Conservation (phyloP, 2,888 invertebrate genomes). For the Agriopis aurantiaria region DNA sequence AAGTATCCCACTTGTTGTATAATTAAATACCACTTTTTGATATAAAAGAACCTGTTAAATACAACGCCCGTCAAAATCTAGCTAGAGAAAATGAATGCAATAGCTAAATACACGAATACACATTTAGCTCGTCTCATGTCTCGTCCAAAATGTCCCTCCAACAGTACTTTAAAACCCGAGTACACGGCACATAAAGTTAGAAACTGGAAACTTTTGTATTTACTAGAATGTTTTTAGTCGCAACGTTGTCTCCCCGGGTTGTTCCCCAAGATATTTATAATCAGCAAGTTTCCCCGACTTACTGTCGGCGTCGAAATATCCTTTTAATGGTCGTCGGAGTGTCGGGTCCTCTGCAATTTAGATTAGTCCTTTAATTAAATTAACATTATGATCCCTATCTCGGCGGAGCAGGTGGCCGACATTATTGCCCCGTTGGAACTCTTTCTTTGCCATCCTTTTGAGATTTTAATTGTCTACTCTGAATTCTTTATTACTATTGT, state of each 20-base stretch:
- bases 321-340: conserved; percentile 83
- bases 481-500: conserved; percentile 55
- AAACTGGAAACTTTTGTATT: conserved; percentile 58
- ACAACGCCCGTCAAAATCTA: neutral
- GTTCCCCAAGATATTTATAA: conserved; percentile 81
- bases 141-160: conserved; percentile 10
- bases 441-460: conserved; percentile 67
- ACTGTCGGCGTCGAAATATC: conserved; percentile 82
- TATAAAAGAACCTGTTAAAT: conserved; percentile 28
- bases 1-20: conserved; percentile 68
- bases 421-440: conserved; percentile 76
- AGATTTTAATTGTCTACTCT: conserved; percentile 59
- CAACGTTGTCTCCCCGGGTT: conserved; percentile 66
- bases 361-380: conserved; percentile 87
- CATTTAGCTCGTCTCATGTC: neutral
- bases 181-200: conserved; percentile 41
- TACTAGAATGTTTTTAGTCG: conserved; percentile 66
- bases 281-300: conserved; percentile 79
- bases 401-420: conserved; percentile 79
- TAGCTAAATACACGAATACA: conserved; percentile 11
- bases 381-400: conserved; percentile 86
- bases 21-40: conserved; percentile 64
- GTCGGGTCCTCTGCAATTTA: conserved; percentile 86
- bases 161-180: conserved; percentile 42
- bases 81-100: neutral